Percentiles rank a stretch among this genome's conserved stretches.
These are phyloP conservation scores for Rhamphomyia laevipes DNA, from an alignment of 2,888 invertebrate species.

Conservation along the genomic window DNA sequence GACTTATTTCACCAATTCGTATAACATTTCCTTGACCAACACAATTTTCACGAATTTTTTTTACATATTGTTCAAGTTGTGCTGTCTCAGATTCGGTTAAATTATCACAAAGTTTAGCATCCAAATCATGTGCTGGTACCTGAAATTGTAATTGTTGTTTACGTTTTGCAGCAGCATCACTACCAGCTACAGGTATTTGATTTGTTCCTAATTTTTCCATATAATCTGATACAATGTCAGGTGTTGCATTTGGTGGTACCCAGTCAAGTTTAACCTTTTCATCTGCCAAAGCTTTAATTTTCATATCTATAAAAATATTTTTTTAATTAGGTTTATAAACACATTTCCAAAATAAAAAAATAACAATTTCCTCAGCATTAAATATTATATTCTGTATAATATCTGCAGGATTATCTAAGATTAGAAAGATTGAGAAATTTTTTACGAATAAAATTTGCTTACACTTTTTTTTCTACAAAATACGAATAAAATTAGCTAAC, in stretches of 20 bases:
- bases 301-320: constrained; percentile 23
- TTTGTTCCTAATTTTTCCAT: constrained; percentile 56
- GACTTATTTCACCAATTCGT: constrained; percentile 41
- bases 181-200: constrained; percentile 69
- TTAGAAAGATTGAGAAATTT: constrained; percentile 6
- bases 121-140: constrained; percentile 73
- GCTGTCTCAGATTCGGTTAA: constrained; percentile 41
- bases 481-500: too few species aligned
- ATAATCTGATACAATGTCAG: constrained; percentile 52
- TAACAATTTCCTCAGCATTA: too few species aligned
- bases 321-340: background rate
- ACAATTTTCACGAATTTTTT: constrained; percentile 54
- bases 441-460: constrained; percentile 2
- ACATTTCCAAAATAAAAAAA: too few species aligned
- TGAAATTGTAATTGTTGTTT: constrained; percentile 75
- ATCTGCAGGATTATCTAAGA: too few species aligned
- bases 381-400: too few species aligned
- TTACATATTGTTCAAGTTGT: constrained; percentile 44
- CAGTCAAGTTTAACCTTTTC: constrained; percentile 60
- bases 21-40: constrained; percentile 63
- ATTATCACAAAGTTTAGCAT: constrained; percentile 39
- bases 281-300: constrained; percentile 43
- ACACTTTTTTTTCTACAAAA: background rate
- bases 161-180: constrained; percentile 63
- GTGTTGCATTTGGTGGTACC: constrained; percentile 59